These are phyloP conservation scores for Neoitamus cyanurus DNA, from an alignment of 2,888 invertebrate species.

Conservation along the genomic window DNA sequence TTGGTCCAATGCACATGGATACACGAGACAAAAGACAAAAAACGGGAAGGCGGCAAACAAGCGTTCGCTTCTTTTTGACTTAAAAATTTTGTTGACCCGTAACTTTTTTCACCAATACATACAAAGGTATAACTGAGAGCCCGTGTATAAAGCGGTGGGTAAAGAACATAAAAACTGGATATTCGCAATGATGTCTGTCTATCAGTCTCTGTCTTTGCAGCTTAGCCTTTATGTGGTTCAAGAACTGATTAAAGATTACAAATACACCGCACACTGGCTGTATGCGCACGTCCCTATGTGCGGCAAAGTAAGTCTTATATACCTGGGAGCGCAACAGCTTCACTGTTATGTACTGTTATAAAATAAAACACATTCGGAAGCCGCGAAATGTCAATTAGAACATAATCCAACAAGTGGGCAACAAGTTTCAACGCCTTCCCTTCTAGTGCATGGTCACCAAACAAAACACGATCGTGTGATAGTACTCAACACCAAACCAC, in stretches of 20 bases:
- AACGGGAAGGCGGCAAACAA: slow-evolving; percentile 45
- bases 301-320: neutral
- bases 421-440: neutral
- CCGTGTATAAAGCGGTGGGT: neutral
- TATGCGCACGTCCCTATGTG: neutral
- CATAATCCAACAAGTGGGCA: slow-evolving; percentile 38
- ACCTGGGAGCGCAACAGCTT: slow-evolving; percentile 8
- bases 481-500: neutral
- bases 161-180: slow-evolving; percentile 47
- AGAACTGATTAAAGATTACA: slow-evolving; percentile 35
- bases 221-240: neutral
- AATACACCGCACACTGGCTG: neutral
- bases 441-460: neutral
- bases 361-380: slow-evolving; percentile 29
- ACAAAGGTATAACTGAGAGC: neutral
- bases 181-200: slow-evolving; percentile 47
- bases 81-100: slow-evolving; percentile 52
- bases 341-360: slow-evolving; percentile 25
- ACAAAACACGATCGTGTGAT: neutral
- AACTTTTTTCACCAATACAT: slow-evolving; percentile 49
- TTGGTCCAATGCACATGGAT: slow-evolving; percentile 50
- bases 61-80: slow-evolving; percentile 42
- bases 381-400: slow-evolving; percentile 37
- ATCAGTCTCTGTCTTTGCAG: slow-evolving; percentile 39
- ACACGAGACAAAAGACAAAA: slow-evolving; percentile 47